Percentiles rank a stretch among this genome's conserved stretches.
These are phyloP conservation scores for Lampropteryx suffumata DNA, from an alignment of 2,888 invertebrate genomes.

Conservation along the genomic window DNA sequence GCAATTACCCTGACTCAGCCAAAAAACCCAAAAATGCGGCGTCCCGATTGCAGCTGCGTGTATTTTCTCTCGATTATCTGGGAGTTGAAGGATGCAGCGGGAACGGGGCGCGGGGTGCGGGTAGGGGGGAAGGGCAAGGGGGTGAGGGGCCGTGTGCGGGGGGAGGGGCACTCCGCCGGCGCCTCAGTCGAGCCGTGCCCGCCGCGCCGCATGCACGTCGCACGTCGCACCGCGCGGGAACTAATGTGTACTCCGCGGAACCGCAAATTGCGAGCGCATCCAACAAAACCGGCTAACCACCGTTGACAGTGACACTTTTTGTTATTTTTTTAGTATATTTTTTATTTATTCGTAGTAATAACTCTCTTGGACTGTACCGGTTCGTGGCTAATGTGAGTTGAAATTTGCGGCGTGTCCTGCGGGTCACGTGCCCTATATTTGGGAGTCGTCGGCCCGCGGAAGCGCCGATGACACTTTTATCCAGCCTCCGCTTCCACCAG, in stretches of 20 bases:
- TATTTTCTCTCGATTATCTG: conserved; percentile 79
- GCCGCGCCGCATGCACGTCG: conserved; percentile 55
- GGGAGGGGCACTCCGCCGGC: conserved; percentile 41
- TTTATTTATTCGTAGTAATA: conserved; percentile 49
- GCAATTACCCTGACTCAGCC: conserved; percentile 73
- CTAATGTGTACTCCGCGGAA: conserved; percentile 71
- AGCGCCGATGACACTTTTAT: conserved; percentile 53
- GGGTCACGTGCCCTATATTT: conserved; percentile 76
- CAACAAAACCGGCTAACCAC: conserved; percentile 48
- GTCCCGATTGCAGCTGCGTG: conserved; percentile 74
- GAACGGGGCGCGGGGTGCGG: conserved; percentile 29
- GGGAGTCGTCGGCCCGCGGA: conserved; percentile 59
- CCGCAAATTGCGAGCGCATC: conserved; percentile 56
- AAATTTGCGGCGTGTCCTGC: conserved; percentile 57
- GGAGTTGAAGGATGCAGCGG: conserved; percentile 76
- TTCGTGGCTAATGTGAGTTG: conserved; percentile 78
- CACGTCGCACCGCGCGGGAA: conserved; percentile 49
- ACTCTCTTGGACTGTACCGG: conserved; percentile 66
- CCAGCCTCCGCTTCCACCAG: conserved; percentile 58
- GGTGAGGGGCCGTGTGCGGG: conserved; percentile 16
- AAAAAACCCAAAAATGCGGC: conserved; percentile 73
- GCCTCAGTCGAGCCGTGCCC: conserved; percentile 67
- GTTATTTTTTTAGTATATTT: conserved; percentile 28
- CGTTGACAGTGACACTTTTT: conserved; percentile 57
- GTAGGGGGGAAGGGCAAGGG: conserved; percentile 19